phyloP scores from a whole-genome alignment of 1,140 invertebrate genomes.

The Pogonus chalceus region DNA sequence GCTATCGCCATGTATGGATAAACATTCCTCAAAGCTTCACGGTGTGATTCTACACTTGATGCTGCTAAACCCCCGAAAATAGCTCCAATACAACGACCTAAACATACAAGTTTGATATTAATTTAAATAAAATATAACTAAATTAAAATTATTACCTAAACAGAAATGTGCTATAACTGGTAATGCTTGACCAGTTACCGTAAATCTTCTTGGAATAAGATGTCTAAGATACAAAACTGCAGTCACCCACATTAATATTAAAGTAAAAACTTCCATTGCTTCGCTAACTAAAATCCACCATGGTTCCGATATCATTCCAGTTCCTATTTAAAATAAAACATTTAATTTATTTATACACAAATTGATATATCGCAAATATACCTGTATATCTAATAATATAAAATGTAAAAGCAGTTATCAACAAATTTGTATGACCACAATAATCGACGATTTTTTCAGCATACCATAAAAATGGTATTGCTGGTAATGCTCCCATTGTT shows the following conservation, averaged over 20 bases:
- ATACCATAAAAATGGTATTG: constrained; percentile 62
- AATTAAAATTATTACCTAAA: constrained; percentile 44
- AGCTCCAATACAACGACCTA: constrained; percentile 56
- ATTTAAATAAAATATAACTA: background rate
- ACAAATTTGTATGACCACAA: constrained; percentile 72
- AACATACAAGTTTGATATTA: constrained; percentile 11
- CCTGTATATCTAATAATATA: constrained; percentile 66
- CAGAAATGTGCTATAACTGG: constrained; percentile 74
- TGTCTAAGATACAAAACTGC: constrained; percentile 71
- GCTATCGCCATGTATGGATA: constrained; percentile 51
- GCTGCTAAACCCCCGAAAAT: constrained; percentile 24
- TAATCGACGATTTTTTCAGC: constrained; percentile 74
- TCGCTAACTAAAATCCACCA: constrained; percentile 61
- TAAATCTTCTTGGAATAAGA: constrained; percentile 66
- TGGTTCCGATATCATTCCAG: constrained; percentile 54
- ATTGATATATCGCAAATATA: constrained; percentile 26
- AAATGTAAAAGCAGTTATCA: constrained; percentile 67
- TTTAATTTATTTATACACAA: constrained; percentile 4
- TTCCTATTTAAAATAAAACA: constrained; percentile 32
- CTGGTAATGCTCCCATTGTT: constrained; percentile 51
- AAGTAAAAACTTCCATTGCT: constrained; percentile 66
- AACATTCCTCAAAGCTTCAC: constrained; percentile 29
- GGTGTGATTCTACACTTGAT: constrained; percentile 22
- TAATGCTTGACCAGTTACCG: constrained; percentile 70
- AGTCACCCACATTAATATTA: constrained; percentile 75